Base-by-base conservation (phyloP, 2,797 vertebrate species). In the Vespertilio murinus region DNA sequence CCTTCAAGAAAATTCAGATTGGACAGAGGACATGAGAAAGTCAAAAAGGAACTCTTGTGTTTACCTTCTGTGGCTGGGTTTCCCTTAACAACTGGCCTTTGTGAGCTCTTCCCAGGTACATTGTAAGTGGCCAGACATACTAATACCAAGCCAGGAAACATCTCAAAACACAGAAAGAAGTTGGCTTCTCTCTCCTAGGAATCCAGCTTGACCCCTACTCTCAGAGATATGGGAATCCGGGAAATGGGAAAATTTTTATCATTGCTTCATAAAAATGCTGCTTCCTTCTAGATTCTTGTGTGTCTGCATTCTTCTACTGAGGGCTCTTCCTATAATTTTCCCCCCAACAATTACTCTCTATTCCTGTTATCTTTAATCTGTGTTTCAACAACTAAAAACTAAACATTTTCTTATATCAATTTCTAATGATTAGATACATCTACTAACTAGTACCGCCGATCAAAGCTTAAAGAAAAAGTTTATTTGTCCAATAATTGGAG, bases 31-130 rank as follows among this genome's bases (percentile, higher is more conserved):
- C 9, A 12, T 0, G 0, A 52, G 33, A 61, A 40, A 14, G 17
- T 25, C 0, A 10, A 1, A 42, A 17, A 6, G 38, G 75, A 56
- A 5, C 3, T 33, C 9, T 3, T 0, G 3, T 0, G 13, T 17
- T 4, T 5, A 9, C 22, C 11, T 16, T 22, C 35, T 25, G 25
- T 22, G 18, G 23, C 17, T 14, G 6, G 33, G 25, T 13, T 20
- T 23, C 6, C 12, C 69, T 35, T 0, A 0, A 12, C 4, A 2
- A 6, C 1, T 61, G 28, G 28, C 59, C 59, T 2, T 40, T 2
- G 7, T 12, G 22, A 1, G 1, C n/a, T 35, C 25, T 56, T 17
- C 22, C 30, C 17, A 17, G 8, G 8, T 35, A 22, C 1, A 9
- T 5, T 13, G 49, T 2, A 22, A 14, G 35, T 28, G 42, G 6